Percentiles rank a stretch among this genome's conserved stretches.
Evolutionary conservation across 1,140 invertebrate species (phyloP).

Genomic region (Drosophila miranda): DNA sequence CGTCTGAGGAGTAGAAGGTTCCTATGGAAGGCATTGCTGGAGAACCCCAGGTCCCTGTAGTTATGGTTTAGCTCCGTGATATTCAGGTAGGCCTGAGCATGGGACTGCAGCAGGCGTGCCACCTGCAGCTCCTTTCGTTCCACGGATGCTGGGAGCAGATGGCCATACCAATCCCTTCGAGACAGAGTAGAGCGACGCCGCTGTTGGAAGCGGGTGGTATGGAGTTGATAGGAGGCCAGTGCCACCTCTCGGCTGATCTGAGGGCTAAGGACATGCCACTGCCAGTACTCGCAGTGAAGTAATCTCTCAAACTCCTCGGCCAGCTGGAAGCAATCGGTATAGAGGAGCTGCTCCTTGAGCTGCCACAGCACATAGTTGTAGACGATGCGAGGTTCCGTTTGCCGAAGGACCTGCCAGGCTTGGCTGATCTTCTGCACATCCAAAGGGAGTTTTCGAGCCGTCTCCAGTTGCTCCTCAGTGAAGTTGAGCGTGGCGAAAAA

Average conservation of each 20-base stretch:
- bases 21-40: conserved; percentile 37
- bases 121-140: conserved; percentile 69
- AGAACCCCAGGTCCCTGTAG: conserved; percentile 30
- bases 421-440: conserved; percentile 44
- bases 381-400: conserved; percentile 67
- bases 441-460: conserved; percentile 55
- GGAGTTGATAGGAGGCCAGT: conserved; percentile 66
- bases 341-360: conserved; percentile 35
- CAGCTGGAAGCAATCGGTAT: conserved; percentile 60
- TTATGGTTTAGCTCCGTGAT: conserved; percentile 35
- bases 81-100: conserved; percentile 61
- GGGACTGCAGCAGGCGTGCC: conserved; percentile 49
- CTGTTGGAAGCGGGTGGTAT: conserved; percentile 72
- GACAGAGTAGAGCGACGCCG: conserved; percentile 39
- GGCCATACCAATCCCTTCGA: conserved; percentile 56
- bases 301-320: conserved; percentile 65
- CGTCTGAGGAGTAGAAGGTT: conserved; percentile 58
- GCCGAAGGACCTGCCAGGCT: conserved; percentile 39
- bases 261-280: conserved; percentile 59
- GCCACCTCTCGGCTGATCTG: conserved; percentile 60
- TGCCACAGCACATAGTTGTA: conserved; percentile 74
- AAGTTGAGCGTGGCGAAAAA: conserved; percentile 57
- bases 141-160: conserved; percentile 47
- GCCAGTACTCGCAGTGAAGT: conserved; percentile 69
- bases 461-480: conserved; percentile 42